Conservation (phyloP, 2,888 invertebrate genomes). For the Poecilobothrus nobilitatus region DNA sequence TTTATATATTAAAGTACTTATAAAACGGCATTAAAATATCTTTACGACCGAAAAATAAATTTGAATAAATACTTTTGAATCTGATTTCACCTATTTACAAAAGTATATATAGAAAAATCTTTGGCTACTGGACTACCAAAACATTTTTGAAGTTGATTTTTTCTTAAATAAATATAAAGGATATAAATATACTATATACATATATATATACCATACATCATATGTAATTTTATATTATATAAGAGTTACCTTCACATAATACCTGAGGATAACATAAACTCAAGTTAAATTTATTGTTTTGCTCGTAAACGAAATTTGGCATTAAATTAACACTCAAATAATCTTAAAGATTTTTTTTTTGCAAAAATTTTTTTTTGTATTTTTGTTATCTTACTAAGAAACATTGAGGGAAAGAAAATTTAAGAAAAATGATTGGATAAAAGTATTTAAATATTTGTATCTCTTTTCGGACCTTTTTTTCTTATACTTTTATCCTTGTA, state of each 20-base stretch:
- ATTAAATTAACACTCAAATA: constrained; percentile 1
- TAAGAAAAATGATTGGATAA: too few relatives aligned
- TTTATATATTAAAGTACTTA: neutral
- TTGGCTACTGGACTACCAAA: too few relatives aligned
- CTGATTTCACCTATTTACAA: neutral
- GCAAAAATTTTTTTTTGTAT: too few relatives aligned
- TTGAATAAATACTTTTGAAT: neutral
- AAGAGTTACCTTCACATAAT: neutral
- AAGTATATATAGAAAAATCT: too few relatives aligned
- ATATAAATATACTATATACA: neutral
- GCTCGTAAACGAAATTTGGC: constrained; percentile 1
- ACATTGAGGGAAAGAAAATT: too few relatives aligned
- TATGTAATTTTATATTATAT: neutral
- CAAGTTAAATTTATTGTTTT: neutral
- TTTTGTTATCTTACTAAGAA: too few relatives aligned
- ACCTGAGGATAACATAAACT: constrained; percentile 6
- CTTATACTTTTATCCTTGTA: too few relatives aligned
- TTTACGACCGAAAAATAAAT: neutral
- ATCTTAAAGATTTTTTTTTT: neutral
- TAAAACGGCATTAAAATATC: neutral
- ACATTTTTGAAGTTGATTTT: too few relatives aligned
- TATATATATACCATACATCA: too few relatives aligned
- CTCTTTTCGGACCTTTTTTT: too few relatives aligned
- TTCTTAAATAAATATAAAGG: too few relatives aligned
- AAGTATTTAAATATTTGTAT: too few relatives aligned